phyloP scores from a whole-genome alignment of 2,113 vertebrate genomes.

The Laterallus jamaicensis region DNA sequence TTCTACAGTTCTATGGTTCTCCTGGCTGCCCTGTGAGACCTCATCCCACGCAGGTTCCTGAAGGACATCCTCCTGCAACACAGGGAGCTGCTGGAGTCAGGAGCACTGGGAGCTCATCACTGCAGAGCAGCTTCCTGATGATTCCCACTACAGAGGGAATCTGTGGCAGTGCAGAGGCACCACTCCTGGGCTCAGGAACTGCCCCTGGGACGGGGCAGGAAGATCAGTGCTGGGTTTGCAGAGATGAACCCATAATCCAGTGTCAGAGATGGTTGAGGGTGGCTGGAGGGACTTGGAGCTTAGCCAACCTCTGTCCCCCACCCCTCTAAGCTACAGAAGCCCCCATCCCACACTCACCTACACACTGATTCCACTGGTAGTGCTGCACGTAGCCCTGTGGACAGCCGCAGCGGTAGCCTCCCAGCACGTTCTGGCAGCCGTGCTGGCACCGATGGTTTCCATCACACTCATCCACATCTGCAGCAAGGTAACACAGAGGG shows the following conservation, averaged over 20 bases:
- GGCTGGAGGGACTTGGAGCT: neutral
- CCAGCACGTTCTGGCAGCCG: conserved; percentile 92
- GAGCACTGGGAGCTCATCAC: neutral
- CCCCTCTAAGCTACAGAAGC: neutral
- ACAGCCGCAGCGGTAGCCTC: conserved; percentile 90
- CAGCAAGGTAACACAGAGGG: neutral
- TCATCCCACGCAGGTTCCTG: neutral
- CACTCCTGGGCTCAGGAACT: neutral
- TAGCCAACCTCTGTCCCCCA: neutral
- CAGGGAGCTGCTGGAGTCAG: neutral
- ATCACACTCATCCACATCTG: conserved; percentile 91
- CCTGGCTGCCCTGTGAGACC: neutral
- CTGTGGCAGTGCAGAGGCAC: neutral
- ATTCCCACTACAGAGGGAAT: neutral
- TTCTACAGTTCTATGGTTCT: neutral
- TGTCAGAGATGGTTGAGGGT: neutral
- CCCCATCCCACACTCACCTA: conserved; percentile 78
- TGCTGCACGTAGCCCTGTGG: conserved; percentile 93
- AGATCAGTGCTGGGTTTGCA: neutral
- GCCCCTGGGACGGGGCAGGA: neutral
- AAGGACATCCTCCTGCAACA: neutral
- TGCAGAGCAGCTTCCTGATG: neutral
- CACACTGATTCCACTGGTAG: conserved; percentile 97
- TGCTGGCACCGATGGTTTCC: conserved; percentile 91
- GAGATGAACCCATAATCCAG: neutral